phyloP scores from a whole-genome alignment of 1,140 invertebrate genomes.

The Formica exsecta region DNA sequence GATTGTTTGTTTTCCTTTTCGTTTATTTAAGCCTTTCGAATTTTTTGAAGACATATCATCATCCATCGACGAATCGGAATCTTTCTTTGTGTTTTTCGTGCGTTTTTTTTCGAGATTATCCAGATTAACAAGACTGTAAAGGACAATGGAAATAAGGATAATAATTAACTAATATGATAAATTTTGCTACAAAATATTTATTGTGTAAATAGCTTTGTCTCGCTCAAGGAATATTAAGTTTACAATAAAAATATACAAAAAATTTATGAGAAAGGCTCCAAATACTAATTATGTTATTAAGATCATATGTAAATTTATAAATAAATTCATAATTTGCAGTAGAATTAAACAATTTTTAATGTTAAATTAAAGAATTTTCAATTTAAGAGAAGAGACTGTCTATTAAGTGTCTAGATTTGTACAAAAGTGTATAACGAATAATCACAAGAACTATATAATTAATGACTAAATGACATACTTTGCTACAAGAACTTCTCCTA shows the following conservation, averaged over 20 bases:
- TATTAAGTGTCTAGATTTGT: too few species aligned
- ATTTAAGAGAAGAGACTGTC: too few species aligned
- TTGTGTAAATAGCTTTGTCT: constrained; percentile 20
- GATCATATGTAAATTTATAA: not conserved
- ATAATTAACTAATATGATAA: constrained; percentile 16
- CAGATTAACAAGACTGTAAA: constrained; percentile 74
- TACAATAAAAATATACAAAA: not conserved
- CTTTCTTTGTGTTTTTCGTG: constrained; percentile 60
- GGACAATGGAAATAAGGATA: constrained; percentile 52
- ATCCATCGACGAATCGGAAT: constrained; percentile 60
- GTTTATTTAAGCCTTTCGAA: constrained; percentile 56
- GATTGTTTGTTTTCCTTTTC: constrained; percentile 40
- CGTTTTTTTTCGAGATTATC: constrained; percentile 64
- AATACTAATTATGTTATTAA: not conserved
- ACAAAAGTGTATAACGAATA: too few species aligned
- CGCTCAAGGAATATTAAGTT: not conserved
- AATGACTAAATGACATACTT: not conserved
- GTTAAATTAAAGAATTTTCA: too few species aligned
- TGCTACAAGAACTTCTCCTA: not conserved
- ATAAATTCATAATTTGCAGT: not conserved
- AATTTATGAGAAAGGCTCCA: not conserved
- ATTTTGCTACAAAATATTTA: constrained; percentile 24
- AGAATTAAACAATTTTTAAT: not conserved
- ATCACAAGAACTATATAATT: not conserved
- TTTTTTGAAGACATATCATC: constrained; percentile 59